Conservation (phyloP, 2,888 invertebrate species). For the Phlogophora meticulosa region DNA sequence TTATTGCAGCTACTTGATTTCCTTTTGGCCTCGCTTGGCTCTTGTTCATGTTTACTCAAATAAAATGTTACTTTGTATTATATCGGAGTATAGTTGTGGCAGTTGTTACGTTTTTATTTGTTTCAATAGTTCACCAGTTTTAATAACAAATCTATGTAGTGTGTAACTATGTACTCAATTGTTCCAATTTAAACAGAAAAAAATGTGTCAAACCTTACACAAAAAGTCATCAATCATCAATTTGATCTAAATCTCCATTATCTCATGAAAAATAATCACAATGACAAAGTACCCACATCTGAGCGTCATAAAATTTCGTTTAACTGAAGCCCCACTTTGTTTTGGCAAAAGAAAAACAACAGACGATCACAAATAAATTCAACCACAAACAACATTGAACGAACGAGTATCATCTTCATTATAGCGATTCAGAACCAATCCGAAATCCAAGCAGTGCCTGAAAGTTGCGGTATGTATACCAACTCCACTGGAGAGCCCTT, state of each 20-base stretch:
- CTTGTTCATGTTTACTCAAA: conserved; percentile 47
- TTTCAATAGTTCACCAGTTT: neutral
- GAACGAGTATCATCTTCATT: conserved; percentile 59
- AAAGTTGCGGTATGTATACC: conserved; percentile 75
- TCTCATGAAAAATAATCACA: neutral
- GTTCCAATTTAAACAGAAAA: too few species aligned
- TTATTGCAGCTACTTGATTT: conserved; percentile 65
- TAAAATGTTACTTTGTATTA: conserved; percentile 28
- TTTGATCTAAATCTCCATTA: neutral
- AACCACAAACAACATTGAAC: conserved; percentile 18
- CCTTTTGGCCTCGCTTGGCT: conserved; percentile 45
- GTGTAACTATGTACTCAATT: too few species aligned
- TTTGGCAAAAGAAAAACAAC: neutral
- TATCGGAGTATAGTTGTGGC: neutral
- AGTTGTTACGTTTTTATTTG: neutral
- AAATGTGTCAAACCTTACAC: too few species aligned
- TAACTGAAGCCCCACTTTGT: neutral
- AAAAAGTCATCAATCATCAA: too few species aligned
- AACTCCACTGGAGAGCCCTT: conserved; percentile 75
- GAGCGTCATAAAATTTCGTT: neutral
- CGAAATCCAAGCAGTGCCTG: conserved; percentile 65
- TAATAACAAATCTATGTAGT: neutral
- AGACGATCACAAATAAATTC: conserved; percentile 4
- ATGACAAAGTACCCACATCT: neutral
- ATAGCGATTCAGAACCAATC: conserved; percentile 63